Evolutionary conservation across 53 echinoderm and acorn worm genomes (phyloP).

Genomic region (Echinarachnius parma): DNA sequence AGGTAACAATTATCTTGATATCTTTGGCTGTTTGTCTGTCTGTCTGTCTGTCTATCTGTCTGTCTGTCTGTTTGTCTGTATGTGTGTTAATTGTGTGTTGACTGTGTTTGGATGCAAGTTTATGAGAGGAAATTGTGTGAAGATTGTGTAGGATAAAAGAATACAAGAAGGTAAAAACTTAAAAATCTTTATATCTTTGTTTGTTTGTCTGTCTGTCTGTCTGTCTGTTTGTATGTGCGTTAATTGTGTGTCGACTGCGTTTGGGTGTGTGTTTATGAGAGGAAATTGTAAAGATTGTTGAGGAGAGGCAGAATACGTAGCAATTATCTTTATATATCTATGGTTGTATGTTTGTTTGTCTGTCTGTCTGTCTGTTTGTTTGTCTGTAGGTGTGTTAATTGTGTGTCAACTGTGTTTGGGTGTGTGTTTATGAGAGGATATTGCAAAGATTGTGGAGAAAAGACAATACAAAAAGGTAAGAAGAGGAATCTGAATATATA

Average conservation of each 20-base stretch:
- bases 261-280: no score
- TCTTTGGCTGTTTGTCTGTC: not conserved
- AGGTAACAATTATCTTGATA: conserved; percentile 35
- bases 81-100: no score
- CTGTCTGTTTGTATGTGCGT: no score
- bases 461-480: conserved; percentile 51
- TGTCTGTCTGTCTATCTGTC: not conserved
- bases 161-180: conserved; percentile 55
- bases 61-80: no score
- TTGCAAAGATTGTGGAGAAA: conserved; percentile 59
- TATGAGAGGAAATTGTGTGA: no score
- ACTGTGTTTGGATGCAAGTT: no score
- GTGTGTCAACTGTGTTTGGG: no score
- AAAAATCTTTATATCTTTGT: not conserved
- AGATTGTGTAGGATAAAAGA: conserved; percentile 60
- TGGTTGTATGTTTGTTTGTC: not conserved
- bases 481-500: not conserved
- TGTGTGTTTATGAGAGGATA: no score
- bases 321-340: not conserved
- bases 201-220: not conserved
- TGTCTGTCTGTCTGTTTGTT: not conserved
- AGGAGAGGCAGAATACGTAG: conserved; percentile 62
- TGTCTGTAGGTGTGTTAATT: no score
- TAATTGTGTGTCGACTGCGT: no score
- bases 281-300: no score